Evolutionary conservation across 2,888 invertebrate species (phyloP), one percentile per base, ranked within the genome.

Genomic region (Melanargia galathea): DNA sequence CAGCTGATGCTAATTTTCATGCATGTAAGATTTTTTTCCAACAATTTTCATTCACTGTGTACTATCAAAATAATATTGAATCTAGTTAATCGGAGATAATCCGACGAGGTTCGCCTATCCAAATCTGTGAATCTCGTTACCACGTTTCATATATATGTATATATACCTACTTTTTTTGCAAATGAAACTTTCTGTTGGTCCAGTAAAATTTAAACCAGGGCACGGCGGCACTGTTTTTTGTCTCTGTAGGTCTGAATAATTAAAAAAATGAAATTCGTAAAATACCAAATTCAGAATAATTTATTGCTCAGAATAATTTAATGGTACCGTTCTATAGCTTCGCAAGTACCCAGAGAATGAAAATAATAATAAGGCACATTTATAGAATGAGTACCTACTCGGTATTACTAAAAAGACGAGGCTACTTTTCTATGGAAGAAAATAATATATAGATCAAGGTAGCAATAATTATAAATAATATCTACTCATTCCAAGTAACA

Each of bases 171-270:
- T 78, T 71, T 73, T 79, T 72, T 74, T 77, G 75, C 8, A 40
- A 40, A 40, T 2, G 71, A 74, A 78, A 78, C 70, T 79, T 83
- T 80, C 81, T 81, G 78, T 75, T 81, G 76, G 75, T 78, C 77
- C 77, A 77, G 72, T 74, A 72, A 65, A 74, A 77, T 73, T 78
- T 79, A 33, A 16, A 6, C 26, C 5, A 30, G 18, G 13, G 26
- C 8, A 26, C 26, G 26, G 33, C 8, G 8, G 16, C 35, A 13
- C 13, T 2, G 35, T 13, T 13, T 13, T 35, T 35, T 35, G 13
- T 35, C 11, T 35, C 13, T 13, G 13, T 35, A 13, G 13, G 13
- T 6, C 7, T 16, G 18, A 40, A 16, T 40, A 7, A 40, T 16
- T 40, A 40, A 16, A 40, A 40, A 16, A 40, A 6, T 13, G 38